phyloP scores from a whole-genome alignment of 1,140 invertebrate genomes.

The Varroa destructor region DNA sequence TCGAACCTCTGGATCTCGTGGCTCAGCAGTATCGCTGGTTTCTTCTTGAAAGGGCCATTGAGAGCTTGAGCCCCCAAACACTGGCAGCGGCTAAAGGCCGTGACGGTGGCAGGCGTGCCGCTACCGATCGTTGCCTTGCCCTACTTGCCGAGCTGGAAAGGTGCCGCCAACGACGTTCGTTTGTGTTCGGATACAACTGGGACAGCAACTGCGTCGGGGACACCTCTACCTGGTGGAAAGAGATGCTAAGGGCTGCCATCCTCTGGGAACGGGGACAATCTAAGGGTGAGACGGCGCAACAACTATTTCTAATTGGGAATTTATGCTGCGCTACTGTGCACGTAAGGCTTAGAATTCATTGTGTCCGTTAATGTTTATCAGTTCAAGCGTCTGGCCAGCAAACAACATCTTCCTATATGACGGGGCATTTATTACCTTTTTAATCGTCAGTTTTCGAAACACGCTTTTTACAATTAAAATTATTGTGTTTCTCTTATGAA shows the following conservation, averaged over 20 bases:
- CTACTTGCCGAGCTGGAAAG: slow-evolving; percentile 16
- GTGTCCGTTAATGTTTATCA: too few relatives aligned
- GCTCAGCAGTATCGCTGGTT: slow-evolving; percentile 26
- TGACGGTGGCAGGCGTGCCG: slow-evolving; percentile 4
- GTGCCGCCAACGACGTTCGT: slow-evolving; percentile 17
- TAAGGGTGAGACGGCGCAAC: background rate
- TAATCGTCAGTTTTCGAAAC: too few relatives aligned
- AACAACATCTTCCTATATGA: too few relatives aligned
- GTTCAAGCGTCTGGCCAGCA: too few relatives aligned
- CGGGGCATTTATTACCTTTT: too few relatives aligned
- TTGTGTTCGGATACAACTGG: slow-evolving; percentile 26
- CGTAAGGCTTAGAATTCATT: too few relatives aligned
- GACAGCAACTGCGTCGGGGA: slow-evolving; percentile 27
- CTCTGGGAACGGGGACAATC: slow-evolving; percentile 1
- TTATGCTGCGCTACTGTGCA: too few relatives aligned
- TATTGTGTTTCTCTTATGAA: too few relatives aligned
- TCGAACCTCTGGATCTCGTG: slow-evolving; percentile 24
- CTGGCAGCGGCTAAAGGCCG: background rate
- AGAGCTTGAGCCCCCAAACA: background rate
- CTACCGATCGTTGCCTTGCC: slow-evolving; percentile 21
- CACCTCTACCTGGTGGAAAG: slow-evolving; percentile 27
- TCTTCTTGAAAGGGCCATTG: slow-evolving; percentile 7
- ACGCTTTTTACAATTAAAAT: too few relatives aligned
- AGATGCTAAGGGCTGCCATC: slow-evolving; percentile 6
- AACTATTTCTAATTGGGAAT: too few relatives aligned